Base-by-base conservation (phyloP, 2,888 invertebrate species). In the Lochmaea capreae region DNA sequence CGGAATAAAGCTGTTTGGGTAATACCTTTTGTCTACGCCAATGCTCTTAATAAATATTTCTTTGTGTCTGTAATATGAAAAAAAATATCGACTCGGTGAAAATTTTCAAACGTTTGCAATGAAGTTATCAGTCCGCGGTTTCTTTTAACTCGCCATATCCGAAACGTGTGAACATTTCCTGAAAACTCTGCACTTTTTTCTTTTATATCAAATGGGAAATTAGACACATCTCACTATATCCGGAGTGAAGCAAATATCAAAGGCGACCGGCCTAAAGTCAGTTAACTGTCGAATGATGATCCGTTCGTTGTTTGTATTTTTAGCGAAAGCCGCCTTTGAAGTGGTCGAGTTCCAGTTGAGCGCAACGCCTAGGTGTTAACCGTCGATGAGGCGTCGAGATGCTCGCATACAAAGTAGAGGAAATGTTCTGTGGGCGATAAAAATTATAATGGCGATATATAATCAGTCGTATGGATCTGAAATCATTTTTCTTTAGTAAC, bases 291-390 rank as follows among this genome's bases (percentile, higher is more conserved):
- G 59, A 67, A 67, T 58, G 69, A 61, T 43, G 67, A 83, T 83
- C 33, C 83, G 79, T 77, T 79, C 79, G 81, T 82, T 85, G 84
- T 85, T 85, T 85, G 83, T 85, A 85, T 86, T 86, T 84, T 83
- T 85, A 85, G 83, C 82, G 80, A 78, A 79, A 73, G 79, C 81
- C 81, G 81, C 81, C 86, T 86, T 86, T 86, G 85, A 86, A 85
- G 85, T 85, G 85, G 85, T 76, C 80, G 79, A 83, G 82, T 80
- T 81, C 83, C 85, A 85, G 85, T 86, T 85, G 85, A 84, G 82
- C 82, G 83, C 85, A 83, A 83, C 18, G 80, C 83, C 71, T 84
- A 86, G 85, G 86, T 86, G 86, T 83, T 86, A 85, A 85, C 83
- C 84, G 82, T 82, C 58, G 26, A 67, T 57, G 54, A 57, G 54